Evolutionary conservation across 1,140 invertebrate species (phyloP), one percentile per base, ranked within the genome.

Genomic region (Drosophila kurseongensis): DNA sequence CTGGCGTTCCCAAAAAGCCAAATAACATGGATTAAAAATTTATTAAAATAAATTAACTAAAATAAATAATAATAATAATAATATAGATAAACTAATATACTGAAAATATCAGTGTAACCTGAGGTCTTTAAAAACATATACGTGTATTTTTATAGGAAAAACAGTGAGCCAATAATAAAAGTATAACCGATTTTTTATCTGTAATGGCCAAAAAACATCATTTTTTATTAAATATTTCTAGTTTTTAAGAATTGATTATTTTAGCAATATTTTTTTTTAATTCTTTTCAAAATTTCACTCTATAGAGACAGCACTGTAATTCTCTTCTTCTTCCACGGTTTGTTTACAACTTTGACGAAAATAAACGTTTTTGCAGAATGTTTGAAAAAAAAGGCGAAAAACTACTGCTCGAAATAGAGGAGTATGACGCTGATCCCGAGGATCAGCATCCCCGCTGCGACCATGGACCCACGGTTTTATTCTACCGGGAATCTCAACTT

Each of bases 381-480:
- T 35, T 60, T 60, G 42, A 66, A 12, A 40, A 44, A 47, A 48
- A 58, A 57, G 48, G 58, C 41, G 76, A 73, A 13, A 88, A 89
- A 38, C 61, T 88, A 0, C 27, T 78, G 16, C 32, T 89, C 3
- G 23, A 58, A 57, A 8, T 76, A 0, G 80, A 88, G 27, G 80
- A 80, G 4, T 40, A 62, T 1, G 60, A 69, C 1, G 55, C 69
- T 4, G 45, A 54, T 10, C 32, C 35, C 8, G 8, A 13, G 5
- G 16, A 71, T 8, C 41, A 48, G 14, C 83, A 88, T 59, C 83
- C 83, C 7, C 54, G 68, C 23, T 88, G 84, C 35, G 16, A 42
- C 3, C 84, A 88, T 48, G 84, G 84, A 7, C 84, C 84, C 16
- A 80, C 85, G 61, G 92, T 66, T 85, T 45, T 89, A 6, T 89